Conservation (phyloP, 2,888 invertebrate genomes). For the Ecliptopera silaceata region DNA sequence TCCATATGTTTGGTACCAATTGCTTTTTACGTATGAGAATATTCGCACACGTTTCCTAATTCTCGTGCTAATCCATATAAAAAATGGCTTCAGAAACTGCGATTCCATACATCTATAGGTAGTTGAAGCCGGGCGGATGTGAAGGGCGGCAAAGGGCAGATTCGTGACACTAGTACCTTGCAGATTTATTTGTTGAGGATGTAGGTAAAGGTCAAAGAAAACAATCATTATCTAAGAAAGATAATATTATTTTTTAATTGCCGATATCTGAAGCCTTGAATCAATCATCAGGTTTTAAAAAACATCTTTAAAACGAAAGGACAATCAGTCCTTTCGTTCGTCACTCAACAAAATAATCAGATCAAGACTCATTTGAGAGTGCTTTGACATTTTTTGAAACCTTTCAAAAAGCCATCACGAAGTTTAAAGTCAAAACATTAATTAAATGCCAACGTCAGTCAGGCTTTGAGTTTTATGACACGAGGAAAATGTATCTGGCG, state of each 20-base stretch:
- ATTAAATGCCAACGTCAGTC: constrained; percentile 39
- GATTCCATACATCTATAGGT: neutral
- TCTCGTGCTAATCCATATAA: too few relatives aligned
- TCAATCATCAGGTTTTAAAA: too few relatives aligned
- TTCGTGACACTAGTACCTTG: constrained; percentile 28
- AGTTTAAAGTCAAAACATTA: constrained; percentile 6
- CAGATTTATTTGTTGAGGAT: constrained; percentile 7
- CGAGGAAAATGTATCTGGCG: constrained; percentile 17
- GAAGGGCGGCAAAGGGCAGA: constrained; percentile 35
- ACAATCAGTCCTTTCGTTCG: too few relatives aligned
- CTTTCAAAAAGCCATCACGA: constrained; percentile 18
- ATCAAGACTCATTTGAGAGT: neutral
- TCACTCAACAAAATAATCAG: neutral
- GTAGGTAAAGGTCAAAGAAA: constrained; percentile 10
- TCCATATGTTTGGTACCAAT: neutral
- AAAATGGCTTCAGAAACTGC: neutral
- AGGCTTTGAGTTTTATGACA: constrained; percentile 5
- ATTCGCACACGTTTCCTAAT: too few relatives aligned
- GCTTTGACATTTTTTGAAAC: neutral
- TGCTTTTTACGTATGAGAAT: neutral
- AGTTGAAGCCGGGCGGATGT: constrained; percentile 7
- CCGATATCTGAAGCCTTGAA: too few relatives aligned
- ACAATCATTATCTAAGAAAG: neutral
- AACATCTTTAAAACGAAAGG: too few relatives aligned
- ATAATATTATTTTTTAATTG: too few relatives aligned